Evolutionary conservation across 2,113 vertebrate species (phyloP), one percentile per base, ranked within the genome.

Genomic region (Petaurus breviceps): DNA sequence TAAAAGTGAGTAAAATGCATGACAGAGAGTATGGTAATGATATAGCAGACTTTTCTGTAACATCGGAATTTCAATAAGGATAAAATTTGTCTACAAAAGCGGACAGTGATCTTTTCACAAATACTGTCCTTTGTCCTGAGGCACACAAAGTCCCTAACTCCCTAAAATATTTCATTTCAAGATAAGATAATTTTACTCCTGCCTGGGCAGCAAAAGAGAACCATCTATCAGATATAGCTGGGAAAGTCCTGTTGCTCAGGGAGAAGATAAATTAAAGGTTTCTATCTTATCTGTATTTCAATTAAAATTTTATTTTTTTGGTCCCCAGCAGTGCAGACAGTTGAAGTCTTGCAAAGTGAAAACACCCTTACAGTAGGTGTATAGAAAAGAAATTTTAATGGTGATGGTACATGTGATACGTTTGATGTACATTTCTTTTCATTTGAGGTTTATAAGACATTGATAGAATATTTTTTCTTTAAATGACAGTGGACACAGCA

Each of bases 161-260:
- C 98, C 98, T 98, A 98, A 98, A 98, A 99, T 98, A 99, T 98
- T 98, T 98, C 97, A 98, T 98, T 98, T 98, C 95, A 97, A 98
- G 99, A 98, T 98, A 98, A 98, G 97, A 98, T 98, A 98, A 98
- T 97, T 99, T 98, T 97, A 55, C 95, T 98, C 68, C 84, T 98
- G 96, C 97, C 95, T 89, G 95, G 92, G 96, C 96, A 98, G 97
- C 95, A 97, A 96, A 97, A 95, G 97, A 97, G 95, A 94, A 96
- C 94, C 97, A 54, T 96, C 97, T 98, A 96, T 98, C 97, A 98
- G 98, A 98, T 98, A 91, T 93, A 98, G 97, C 95, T 96, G 93
- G 96, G 96, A 98, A 98, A 98, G 96, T 98, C 97, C 97, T 96
- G 96, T 97, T 98, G 98, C 98, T 98, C 94, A 97, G 98, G 98